Percentiles rank a stretch among this genome's conserved stretches.
Conservation (phyloP, 2,797 vertebrate genomes). For the Falco concolor region DNA sequence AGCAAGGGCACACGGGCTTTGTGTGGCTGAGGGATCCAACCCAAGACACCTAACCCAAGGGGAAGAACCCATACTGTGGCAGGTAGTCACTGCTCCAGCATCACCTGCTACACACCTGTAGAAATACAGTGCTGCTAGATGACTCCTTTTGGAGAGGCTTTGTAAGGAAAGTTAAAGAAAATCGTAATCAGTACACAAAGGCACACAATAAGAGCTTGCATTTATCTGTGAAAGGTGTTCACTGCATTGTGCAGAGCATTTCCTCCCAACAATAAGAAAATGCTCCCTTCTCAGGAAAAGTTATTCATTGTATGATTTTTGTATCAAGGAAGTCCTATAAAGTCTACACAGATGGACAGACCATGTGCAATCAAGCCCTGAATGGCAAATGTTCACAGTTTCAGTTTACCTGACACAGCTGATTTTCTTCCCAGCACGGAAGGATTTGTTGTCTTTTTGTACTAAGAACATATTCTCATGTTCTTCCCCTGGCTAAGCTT, state of each 20-base stretch:
- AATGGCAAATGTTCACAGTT: constrained; percentile 19
- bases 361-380: neutral
- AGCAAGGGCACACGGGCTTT: neutral
- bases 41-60: accelerated
- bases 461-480: constrained; percentile 10
- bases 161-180: neutral
- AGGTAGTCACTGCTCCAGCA: neutral
- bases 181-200: neutral
- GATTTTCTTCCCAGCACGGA: neutral
- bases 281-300: neutral
- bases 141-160: neutral
- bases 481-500: neutral
- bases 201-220: neutral
- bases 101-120: neutral
- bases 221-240: neutral
- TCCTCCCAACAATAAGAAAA: neutral
- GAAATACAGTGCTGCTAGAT: neutral
- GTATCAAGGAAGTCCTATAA: neutral
- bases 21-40: neutral
- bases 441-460: neutral
- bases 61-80: accelerated
- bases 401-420: constrained; percentile 29
- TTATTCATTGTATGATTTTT: neutral
- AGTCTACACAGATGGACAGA: neutral
- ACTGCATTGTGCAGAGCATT: neutral